Base-by-base conservation (phyloP, 2,113 vertebrate genomes). In the Eidolon helvum region DNA sequence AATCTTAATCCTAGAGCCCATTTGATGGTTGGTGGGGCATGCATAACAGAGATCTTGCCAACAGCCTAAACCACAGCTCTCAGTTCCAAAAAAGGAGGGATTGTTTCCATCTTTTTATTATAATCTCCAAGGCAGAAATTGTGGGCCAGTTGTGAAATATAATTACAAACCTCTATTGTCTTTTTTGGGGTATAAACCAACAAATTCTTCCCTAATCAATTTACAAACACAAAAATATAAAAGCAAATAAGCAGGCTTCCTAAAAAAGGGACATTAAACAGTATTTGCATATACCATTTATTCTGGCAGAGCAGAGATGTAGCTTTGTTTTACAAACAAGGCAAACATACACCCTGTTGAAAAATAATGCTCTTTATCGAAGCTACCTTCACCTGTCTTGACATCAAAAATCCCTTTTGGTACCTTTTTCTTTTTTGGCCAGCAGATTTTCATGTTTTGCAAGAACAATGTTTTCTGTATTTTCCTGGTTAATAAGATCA, bases 111-210 rank as follows among this genome's bases (percentile, higher is more conserved):
- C 26, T 26, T 91, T 96, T 85, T 68, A 48, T 92, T 90, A 57
- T 40, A 59, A 85, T 92, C 65, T 92, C 66, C 45, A 68, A 82
- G n/a, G 53, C 59, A 95, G 57, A 91, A 87, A 92, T 48, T 83
- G 21, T 43, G 35, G 74, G 30, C 90, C n/a, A 80, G 66, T 40
- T 24, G 30, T 79, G 38, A 94, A 87, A 95, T 77, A 92, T 82
- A 92, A 97, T 98, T 96, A 94, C 3, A 92, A 45, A 45, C 90
- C 59, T 94, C 59, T 71, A 53, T 85, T 96, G 92, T 90, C 38
- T 84, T 93, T 86, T 68, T 95, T 91, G 24, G 9, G 12, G 6
- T 78, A 84, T 71, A 94, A 92, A 55, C 38, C 87, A 96, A 86
- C 21, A 93, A 79, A 35, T 88, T 84, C 4, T 26, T 95, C 6